phyloP scores from a whole-genome alignment of 1,140 invertebrate genomes.

The Drosophila ogumai region DNA sequence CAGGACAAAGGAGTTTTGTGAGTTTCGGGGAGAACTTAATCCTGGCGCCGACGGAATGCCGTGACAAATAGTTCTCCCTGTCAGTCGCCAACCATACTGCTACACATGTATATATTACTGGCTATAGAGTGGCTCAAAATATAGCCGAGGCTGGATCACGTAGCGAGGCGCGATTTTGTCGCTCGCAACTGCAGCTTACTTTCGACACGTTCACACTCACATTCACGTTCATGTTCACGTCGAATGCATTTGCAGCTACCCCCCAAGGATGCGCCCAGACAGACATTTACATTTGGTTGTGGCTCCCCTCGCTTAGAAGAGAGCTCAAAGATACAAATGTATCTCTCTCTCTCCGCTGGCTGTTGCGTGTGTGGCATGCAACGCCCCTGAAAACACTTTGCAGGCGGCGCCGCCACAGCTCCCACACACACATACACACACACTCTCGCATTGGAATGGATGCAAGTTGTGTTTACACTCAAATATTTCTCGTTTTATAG shows the following conservation, averaged over 20 bases:
- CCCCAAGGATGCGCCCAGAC: conserved; percentile 20
- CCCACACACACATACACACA: background rate
- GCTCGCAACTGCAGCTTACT: conserved; percentile 62
- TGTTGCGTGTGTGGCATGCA: conserved; percentile 62
- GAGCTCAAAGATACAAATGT: conserved; percentile 60
- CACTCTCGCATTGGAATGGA: background rate
- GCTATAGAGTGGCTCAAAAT: conserved; percentile 22
- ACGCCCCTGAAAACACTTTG: conserved; percentile 77
- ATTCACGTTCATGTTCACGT: conserved; percentile 45
- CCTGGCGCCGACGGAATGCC: conserved; percentile 69
- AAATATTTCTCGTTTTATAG: conserved; percentile 66
- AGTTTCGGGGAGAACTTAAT: conserved; percentile 60
- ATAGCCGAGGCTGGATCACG: conserved; percentile 49
- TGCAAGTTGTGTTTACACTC: conserved; percentile 68
- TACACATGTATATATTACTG: conserved; percentile 37
- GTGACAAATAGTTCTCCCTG: conserved; percentile 77
- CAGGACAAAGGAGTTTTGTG: conserved; percentile 4
- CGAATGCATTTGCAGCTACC: conserved; percentile 64
- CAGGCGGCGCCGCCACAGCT: conserved; percentile 39
- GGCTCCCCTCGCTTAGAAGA: conserved; percentile 19
- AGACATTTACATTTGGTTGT: conserved; percentile 59
- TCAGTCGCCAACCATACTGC: conserved; percentile 13
- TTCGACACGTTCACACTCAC: conserved; percentile 62
- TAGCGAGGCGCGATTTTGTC: conserved; percentile 72
- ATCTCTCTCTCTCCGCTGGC: conserved; percentile 24